These are phyloP conservation scores for Drosophila koepferae DNA, from an alignment of 2,888 invertebrate genomes.

Conservation along the genomic window DNA sequence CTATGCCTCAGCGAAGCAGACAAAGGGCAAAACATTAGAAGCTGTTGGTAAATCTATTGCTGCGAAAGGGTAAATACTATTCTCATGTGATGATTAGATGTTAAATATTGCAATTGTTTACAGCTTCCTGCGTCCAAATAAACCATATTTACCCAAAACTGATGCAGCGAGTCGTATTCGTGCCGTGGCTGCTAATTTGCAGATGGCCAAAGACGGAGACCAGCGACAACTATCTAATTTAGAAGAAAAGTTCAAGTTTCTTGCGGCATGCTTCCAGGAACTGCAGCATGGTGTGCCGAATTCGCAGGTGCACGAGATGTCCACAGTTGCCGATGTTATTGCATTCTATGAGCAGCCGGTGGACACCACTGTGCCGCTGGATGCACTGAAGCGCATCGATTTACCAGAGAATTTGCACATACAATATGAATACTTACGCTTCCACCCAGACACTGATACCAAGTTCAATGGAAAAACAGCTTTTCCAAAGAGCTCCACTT, in stretches of 20 bases:
- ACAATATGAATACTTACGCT: constrained; percentile 92
- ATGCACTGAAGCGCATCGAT: constrained; percentile 89
- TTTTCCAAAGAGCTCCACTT: constrained; percentile 93
- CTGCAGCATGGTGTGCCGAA: constrained; percentile 93
- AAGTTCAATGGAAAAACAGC: constrained; percentile 92
- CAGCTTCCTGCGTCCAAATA: constrained; percentile 91
- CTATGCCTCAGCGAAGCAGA: constrained; percentile 83
- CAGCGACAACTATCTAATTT: constrained; percentile 63
- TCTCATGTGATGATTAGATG: neutral
- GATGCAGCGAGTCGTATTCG: constrained; percentile 88
- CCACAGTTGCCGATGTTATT: constrained; percentile 89
- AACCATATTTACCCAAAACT: constrained; percentile 90
- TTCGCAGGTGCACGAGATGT: constrained; percentile 91
- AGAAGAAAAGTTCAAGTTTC: constrained; percentile 88
- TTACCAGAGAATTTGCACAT: constrained; percentile 95
- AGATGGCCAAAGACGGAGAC: constrained; percentile 85
- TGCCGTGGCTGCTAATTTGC: constrained; percentile 87
- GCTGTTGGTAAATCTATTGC: constrained; percentile 88
- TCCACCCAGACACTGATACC: constrained; percentile 92
- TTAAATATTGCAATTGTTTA: constrained; percentile 56
- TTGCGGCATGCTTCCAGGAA: constrained; percentile 89
- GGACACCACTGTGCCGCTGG: constrained; percentile 90
- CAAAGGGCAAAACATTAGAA: constrained; percentile 85
- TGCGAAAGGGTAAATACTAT: constrained; percentile 87
- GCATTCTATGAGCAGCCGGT: constrained; percentile 91